phyloP scores from a whole-genome alignment of 1,140 invertebrate genomes.

The Neodiprion fabricii region DNA sequence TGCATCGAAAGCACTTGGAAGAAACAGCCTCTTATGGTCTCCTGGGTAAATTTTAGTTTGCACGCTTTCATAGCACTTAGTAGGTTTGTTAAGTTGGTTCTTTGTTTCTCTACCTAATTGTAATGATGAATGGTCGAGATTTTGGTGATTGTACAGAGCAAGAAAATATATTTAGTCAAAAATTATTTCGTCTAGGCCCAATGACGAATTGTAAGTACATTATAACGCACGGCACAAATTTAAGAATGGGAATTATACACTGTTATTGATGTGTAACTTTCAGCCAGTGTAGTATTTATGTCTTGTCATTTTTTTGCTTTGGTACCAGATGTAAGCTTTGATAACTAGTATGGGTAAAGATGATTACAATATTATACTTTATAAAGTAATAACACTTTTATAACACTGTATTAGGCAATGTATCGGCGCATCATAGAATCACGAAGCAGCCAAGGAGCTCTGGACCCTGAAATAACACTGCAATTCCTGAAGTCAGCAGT shows the following conservation, averaged over 20 bases:
- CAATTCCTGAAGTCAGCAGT: constrained; percentile 90
- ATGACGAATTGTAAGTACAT: not conserved
- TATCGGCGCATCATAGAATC: constrained; percentile 80
- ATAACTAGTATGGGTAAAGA: no score
- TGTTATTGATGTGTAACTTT: not conserved
- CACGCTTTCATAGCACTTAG: not conserved
- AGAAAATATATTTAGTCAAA: not conserved
- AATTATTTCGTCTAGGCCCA: not conserved
- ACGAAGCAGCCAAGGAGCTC: constrained; percentile 69
- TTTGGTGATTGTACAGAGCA: not conserved
- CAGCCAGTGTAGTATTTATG: constrained; percentile 9
- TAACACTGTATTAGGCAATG: constrained; percentile 72
- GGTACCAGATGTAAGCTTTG: no score
- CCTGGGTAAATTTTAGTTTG: not conserved
- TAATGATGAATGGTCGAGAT: not conserved
- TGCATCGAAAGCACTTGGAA: constrained; percentile 40
- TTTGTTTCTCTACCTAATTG: no score
- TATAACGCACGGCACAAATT: not conserved
- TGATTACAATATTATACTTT: constrained; percentile 1
- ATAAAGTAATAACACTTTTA: constrained; percentile 19
- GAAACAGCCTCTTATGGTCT: constrained; percentile 53
- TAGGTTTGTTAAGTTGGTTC: not conserved
- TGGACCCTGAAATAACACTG: constrained; percentile 85
- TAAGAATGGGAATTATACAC: not conserved
- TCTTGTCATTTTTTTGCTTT: no score